phyloP scores from a whole-genome alignment of 2,888 invertebrate genomes.

The Hypomecis atomaria region DNA sequence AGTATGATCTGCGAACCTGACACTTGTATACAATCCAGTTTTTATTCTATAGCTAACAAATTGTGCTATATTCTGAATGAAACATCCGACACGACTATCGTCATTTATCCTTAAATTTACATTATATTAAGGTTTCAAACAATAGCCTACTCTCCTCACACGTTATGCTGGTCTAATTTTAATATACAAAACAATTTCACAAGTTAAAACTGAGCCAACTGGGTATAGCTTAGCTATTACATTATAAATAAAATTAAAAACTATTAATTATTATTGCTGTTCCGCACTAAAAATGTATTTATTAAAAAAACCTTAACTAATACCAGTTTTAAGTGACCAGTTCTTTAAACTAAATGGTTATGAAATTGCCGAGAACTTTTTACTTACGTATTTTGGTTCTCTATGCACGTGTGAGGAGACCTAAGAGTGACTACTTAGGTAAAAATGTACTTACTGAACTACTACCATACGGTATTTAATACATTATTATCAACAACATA shows the following conservation, averaged over 20 bases:
- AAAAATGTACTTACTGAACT: constrained; percentile 73
- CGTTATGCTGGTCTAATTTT: constrained; percentile 45
- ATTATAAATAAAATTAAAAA: too few relatives aligned
- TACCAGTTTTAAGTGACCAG: neutral
- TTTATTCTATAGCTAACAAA: constrained; percentile 73
- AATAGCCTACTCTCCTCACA: constrained; percentile 76
- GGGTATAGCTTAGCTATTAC: too few relatives aligned
- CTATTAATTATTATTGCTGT: too few relatives aligned
- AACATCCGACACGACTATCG: constrained; percentile 60
- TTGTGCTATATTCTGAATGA: constrained; percentile 73
- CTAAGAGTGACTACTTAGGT: constrained; percentile 76
- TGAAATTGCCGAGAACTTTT: constrained; percentile 42
- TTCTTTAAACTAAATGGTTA: constrained; percentile 36
- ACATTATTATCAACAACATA: constrained; percentile 76
- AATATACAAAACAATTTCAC: too few relatives aligned
- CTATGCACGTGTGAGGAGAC: constrained; percentile 69
- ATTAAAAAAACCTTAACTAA: too few relatives aligned
- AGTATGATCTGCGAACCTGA: neutral
- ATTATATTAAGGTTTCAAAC: constrained; percentile 82
- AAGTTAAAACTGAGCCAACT: neutral
- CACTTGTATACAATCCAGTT: constrained; percentile 51
- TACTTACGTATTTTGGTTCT: constrained; percentile 58
- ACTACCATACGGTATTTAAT: constrained; percentile 61
- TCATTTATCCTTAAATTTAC: constrained; percentile 66
- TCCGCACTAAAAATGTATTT: too few relatives aligned